Evolutionary conservation across 2,113 vertebrate species (phyloP), one percentile per base, ranked within the genome.

Genomic region (Sarotherodon lohbergeri): DNA sequence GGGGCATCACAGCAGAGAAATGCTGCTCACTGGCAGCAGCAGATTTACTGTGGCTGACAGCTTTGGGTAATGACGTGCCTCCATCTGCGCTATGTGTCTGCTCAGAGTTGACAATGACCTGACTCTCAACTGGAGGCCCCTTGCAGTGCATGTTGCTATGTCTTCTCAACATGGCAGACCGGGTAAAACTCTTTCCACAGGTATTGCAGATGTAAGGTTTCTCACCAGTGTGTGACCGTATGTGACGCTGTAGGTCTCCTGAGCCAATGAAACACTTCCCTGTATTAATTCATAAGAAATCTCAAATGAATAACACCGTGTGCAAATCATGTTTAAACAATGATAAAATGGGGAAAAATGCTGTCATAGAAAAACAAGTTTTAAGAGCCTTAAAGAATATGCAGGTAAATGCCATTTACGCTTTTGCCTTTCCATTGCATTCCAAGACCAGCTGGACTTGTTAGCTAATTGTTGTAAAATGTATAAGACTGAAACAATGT

Each of bases 151-250:
- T 96, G 85, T 90, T 96, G 81, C 92, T 95, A 94, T 99, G 99
- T 5, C 98, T 96, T 57, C 98, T 97, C 9, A 99, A 93, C 73
- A 99, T 97, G 0, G 98, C 98, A 0, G 98, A 98, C 84, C 98
- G 98, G 0, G 97, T 98, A 92, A 99, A 99, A 90, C 98, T 97
- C 89, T 98, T 99, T 86, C 94, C 96, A 4, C 99, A 99, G 10
- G 97, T 93, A 34, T 97, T 97, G 9, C 98, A 99, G 1, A 95
- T 89, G 63, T 99, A 99, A 0, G 99, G 99, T 81, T 98, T 98
- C 93, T 99, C 99, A 36, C 99, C 99, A 0, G 99, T 99, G 86
- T 99, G 99, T 0, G 98, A 98, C 34, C 98, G 95, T 54, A 98
- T 96, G 0, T 99, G 99, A 27, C 99, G 96, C 79, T 97, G 98